A percentile compares a stretch with the other conserved stretches of the same genome.
phyloP scores from a whole-genome alignment of 2,888 invertebrate genomes.

The Phengaris alcon region DNA sequence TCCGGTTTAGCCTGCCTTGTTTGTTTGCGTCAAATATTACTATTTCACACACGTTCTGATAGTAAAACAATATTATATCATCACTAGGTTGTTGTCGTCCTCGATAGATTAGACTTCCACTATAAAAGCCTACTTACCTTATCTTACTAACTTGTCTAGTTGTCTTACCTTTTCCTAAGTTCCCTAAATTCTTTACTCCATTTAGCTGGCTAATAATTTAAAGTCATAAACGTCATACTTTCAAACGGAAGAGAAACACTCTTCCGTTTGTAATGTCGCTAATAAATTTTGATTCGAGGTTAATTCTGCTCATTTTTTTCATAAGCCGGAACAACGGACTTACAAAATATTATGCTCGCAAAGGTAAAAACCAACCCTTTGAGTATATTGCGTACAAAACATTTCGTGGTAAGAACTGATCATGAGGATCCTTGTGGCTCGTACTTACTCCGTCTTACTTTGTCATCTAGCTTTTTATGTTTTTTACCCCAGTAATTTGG shows the following conservation, averaged over 20 bases:
- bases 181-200: too few species aligned
- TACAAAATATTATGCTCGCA: not conserved
- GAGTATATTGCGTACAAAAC: too few species aligned
- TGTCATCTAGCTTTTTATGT: too few species aligned
- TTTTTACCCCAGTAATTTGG: too few species aligned
- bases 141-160: too few species aligned
- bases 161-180: too few species aligned
- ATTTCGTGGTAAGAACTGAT: too few species aligned
- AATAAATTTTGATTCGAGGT: not conserved
- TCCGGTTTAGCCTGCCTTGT: conserved; percentile 1
- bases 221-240: too few species aligned
- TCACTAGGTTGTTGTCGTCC: not conserved
- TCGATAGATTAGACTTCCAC: not conserved
- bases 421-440: too few species aligned
- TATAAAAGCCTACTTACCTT: not conserved
- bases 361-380: too few species aligned
- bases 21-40: not conserved
- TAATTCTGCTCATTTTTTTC: not conserved
- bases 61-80: not conserved
- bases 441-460: too few species aligned
- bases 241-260: not conserved
- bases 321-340: not conserved
- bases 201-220: too few species aligned
- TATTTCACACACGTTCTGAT: not conserved
- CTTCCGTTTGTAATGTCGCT: not conserved